Evolutionary conservation across 23 tunicate genomes (phyloP).

Genomic region (Trididemnum clinides): DNA sequence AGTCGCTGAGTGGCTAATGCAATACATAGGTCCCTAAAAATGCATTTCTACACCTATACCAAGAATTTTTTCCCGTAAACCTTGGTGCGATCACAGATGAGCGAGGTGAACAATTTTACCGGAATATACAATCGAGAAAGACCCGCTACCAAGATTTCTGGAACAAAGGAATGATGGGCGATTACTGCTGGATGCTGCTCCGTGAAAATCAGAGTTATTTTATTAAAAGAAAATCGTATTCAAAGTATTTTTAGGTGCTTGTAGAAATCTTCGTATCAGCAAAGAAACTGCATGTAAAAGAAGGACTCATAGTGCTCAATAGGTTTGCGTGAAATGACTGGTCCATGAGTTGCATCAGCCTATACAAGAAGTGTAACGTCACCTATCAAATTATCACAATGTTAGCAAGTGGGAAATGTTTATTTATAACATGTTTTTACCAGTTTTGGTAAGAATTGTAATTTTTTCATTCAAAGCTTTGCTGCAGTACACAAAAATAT

Average conservation of each 20-base stretch:
- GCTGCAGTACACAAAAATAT: constrained; percentile 5
- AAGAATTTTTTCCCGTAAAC: constrained; percentile 23
- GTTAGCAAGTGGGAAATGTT: constrained; percentile 4
- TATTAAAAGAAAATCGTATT: constrained; percentile 17
- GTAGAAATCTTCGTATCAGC: background rate
- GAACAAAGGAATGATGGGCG: constrained; percentile 28
- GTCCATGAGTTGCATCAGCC: constrained; percentile 9
- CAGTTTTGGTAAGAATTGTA: background rate
- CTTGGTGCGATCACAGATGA: constrained; percentile 24
- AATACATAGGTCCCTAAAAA: background rate
- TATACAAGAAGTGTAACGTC: background rate
- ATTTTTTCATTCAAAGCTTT: background rate
- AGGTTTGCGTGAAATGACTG: background rate
- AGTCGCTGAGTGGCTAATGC: no score
- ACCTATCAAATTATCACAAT: background rate
- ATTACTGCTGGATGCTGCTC: constrained; percentile 10
- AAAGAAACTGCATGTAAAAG: background rate
- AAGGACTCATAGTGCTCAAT: background rate
- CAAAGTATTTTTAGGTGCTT: background rate
- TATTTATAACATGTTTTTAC: background rate
- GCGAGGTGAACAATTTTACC: constrained; percentile 19
- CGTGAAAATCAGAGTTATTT: constrained; percentile 11
- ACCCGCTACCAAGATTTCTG: constrained; percentile 2
- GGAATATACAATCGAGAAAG: background rate
- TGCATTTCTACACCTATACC: background rate